These are phyloP conservation scores for Takifugu ocellatus DNA, from an alignment of 2,797 vertebrate species.

Conservation along the genomic window DNA sequence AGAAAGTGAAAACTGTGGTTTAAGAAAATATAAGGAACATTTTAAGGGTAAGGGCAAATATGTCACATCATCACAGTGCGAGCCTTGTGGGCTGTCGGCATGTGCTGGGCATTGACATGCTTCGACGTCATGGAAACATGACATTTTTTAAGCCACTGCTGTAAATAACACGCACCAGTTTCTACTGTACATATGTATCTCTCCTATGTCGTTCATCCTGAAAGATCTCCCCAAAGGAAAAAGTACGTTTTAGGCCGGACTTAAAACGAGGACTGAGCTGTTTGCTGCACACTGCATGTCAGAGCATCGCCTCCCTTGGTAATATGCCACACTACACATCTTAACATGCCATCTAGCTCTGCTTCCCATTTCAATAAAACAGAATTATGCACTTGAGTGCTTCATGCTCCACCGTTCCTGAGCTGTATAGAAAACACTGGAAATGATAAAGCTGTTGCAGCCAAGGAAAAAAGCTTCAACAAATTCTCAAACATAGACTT, in stretches of 20 bases:
- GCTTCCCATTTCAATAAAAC: constrained; percentile 14
- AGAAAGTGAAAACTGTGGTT: too few relatives aligned
- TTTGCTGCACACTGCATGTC: constrained; percentile 15
- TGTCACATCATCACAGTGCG: too few relatives aligned
- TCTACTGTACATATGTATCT: too few relatives aligned
- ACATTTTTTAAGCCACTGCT: too few relatives aligned
- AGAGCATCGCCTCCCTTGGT: constrained; percentile 24
- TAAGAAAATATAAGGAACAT: too few relatives aligned
- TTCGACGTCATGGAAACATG: too few relatives aligned
- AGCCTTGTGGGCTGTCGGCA: too few relatives aligned
- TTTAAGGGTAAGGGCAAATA: too few relatives aligned
- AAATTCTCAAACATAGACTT: constrained; percentile 30
- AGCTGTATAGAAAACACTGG: constrained; percentile 31
- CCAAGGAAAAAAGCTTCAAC: constrained; percentile 44
- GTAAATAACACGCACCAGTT: background rate
- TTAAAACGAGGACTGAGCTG: constrained; percentile 5
- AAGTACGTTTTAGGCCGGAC: background rate
- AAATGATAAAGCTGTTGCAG: constrained; percentile 21
- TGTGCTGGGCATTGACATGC: too few relatives aligned
- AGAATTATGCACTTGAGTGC: constrained; percentile 31
- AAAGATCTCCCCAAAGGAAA: constrained; percentile 20
- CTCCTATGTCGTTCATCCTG: constrained; percentile 6
- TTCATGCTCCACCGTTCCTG: constrained; percentile 19
- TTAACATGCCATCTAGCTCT: constrained; percentile 1
- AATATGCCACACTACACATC: constrained; percentile 12